Conservation (phyloP, 2,797 vertebrate genomes). For the Spea hammondii region DNA sequence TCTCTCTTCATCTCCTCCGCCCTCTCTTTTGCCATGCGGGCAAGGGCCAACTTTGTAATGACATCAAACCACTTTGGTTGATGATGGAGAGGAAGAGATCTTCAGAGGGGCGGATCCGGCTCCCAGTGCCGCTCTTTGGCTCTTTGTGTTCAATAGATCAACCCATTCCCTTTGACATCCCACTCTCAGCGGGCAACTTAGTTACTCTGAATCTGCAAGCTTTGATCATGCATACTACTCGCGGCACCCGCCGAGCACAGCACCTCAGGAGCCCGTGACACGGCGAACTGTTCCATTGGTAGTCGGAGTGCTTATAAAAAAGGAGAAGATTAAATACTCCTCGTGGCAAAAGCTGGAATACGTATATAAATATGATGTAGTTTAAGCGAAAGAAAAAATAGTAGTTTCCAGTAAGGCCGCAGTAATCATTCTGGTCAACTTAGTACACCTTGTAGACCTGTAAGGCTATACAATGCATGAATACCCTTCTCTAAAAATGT, state of each 20-base stretch:
- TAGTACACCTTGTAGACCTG: constrained; percentile 24
- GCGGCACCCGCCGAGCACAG: constrained; percentile 48
- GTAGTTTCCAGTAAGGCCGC: constrained; percentile 36
- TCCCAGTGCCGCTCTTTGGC: constrained; percentile 44
- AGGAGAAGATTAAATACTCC: constrained; percentile 49
- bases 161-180: constrained; percentile 50
- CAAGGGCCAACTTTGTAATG: constrained; percentile 48
- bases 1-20: constrained; percentile 50
- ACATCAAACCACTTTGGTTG: constrained; percentile 52
- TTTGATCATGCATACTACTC: constrained; percentile 49
- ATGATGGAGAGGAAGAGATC: constrained; percentile 49
- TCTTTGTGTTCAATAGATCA: constrained; percentile 47
- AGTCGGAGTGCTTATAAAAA: constrained; percentile 45
- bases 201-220: constrained; percentile 41
- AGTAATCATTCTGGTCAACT: constrained; percentile 39
- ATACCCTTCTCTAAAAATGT: not conserved
- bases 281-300: constrained; percentile 49
- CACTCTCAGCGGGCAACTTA: constrained; percentile 51
- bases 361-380: constrained; percentile 49
- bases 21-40: constrained; percentile 47
- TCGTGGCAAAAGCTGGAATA: constrained; percentile 45
- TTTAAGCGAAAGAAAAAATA: constrained; percentile 30
- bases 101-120: constrained; percentile 50
- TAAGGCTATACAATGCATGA: constrained; percentile 17
- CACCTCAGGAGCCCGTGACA: constrained; percentile 50